These are phyloP conservation scores for Pocillopora meandrina DNA, from an alignment of 92 coral and sea anemone genomes.

Conservation along the genomic window DNA sequence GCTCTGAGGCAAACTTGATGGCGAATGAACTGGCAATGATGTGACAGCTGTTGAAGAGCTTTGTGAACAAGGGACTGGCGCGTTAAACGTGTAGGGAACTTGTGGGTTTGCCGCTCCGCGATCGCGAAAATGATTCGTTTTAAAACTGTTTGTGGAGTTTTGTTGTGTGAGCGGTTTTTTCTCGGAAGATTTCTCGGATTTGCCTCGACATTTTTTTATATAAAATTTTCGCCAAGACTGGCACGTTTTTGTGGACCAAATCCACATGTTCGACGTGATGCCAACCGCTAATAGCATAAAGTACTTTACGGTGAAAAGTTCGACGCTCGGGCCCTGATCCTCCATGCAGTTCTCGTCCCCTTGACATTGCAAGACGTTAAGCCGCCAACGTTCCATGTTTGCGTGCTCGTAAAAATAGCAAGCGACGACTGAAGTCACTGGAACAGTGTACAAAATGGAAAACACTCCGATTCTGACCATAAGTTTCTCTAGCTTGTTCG, in stretches of 20 bases:
- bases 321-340: slow-evolving; percentile 77
- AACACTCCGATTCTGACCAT: slow-evolving; percentile 98
- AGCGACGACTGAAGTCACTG: slow-evolving; percentile 88
- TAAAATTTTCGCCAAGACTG: slow-evolving; percentile 91
- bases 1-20: slow-evolving; percentile 56
- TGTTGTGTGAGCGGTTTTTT: slow-evolving; percentile 37
- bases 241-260: slow-evolving; percentile 94
- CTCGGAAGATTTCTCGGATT: slow-evolving; percentile 31
- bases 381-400: slow-evolving; percentile 85
- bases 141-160: slow-evolving; percentile 21
- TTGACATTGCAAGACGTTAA: slow-evolving; percentile 64
- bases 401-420: slow-evolving; percentile 93
- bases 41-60: slow-evolving; percentile 46
- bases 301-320: slow-evolving; percentile 87
- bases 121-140: slow-evolving; percentile 18
- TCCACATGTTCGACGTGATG: slow-evolving; percentile 95
- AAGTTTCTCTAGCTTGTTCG: slow-evolving; percentile 91
- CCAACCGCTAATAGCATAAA: slow-evolving; percentile 96
- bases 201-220: slow-evolving; percentile 43
- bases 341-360: slow-evolving; percentile 63
- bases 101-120: slow-evolving; percentile 21
- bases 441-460: slow-evolving; percentile 91
- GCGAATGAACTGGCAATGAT: slow-evolving; percentile 21
- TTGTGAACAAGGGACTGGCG: slow-evolving; percentile 43
- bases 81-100: slow-evolving; percentile 38